A percentile compares a stretch with the other conserved stretches of the same genome.
phyloP scores from a whole-genome alignment of 2,888 invertebrate genomes.

The Pseudoips prasinana region DNA sequence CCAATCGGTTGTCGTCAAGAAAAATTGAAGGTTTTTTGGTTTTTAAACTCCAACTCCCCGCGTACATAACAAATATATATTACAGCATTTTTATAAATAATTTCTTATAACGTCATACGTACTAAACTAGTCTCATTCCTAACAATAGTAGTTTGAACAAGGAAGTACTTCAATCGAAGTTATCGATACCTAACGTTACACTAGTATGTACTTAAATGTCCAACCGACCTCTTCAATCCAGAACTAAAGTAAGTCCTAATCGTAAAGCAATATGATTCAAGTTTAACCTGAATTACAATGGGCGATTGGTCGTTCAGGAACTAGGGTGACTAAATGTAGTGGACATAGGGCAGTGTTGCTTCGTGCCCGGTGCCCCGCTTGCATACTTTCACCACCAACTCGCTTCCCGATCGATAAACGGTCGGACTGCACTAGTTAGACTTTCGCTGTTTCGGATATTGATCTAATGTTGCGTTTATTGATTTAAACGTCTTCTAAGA shows the following conservation, averaged over 20 bases:
- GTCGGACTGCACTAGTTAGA: constrained; percentile 40
- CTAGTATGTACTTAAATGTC: neutral
- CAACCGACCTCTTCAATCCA: neutral
- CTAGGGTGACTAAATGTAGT: constrained; percentile 41
- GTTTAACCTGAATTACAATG: neutral
- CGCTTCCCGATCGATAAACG: constrained; percentile 60
- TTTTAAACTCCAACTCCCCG: too few species aligned
- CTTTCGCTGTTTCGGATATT: constrained; percentile 28
- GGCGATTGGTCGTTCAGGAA: neutral
- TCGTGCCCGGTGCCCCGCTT: constrained; percentile 60
- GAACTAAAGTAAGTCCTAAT: neutral
- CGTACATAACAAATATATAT: too few species aligned
- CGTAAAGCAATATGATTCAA: neutral
- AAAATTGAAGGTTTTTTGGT: too few species aligned
- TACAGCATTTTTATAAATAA: too few species aligned
- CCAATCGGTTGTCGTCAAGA: too few species aligned
- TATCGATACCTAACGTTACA: constrained; percentile 21
- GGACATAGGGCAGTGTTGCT: constrained; percentile 74
- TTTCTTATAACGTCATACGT: neutral
- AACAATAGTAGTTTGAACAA: constrained; percentile 35
- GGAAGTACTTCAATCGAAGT: constrained; percentile 32
- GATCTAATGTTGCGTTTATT: constrained; percentile 4
- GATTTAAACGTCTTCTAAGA: neutral
- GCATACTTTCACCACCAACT: constrained; percentile 72
- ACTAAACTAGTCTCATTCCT: constrained; percentile 14